Evolutionary conservation across 2,888 invertebrate species (phyloP).

Genomic region (Plagiodera versicolora): DNA sequence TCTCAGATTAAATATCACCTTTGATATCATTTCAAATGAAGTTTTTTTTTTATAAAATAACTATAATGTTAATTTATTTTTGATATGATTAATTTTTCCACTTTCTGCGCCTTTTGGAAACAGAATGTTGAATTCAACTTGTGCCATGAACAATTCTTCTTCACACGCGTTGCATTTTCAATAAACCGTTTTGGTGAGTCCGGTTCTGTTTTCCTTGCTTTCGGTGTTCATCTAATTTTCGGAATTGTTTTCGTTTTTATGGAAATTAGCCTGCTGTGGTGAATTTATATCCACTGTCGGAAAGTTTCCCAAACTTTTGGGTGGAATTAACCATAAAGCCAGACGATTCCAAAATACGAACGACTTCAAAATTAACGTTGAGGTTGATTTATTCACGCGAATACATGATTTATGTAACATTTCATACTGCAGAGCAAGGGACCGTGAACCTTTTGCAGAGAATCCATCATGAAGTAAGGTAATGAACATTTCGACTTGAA

Average conservation of each 20-base stretch:
- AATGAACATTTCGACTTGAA: background rate
- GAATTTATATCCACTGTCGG: slow-evolving; percentile 36
- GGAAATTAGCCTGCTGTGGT: slow-evolving; percentile 42
- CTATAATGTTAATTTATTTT: too few species aligned
- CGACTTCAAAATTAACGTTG: slow-evolving; percentile 31
- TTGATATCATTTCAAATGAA: too few species aligned
- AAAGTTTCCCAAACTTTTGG: slow-evolving; percentile 36
- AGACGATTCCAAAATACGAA: slow-evolving; percentile 26
- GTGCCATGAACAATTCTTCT: too few species aligned
- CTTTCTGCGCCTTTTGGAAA: too few species aligned
- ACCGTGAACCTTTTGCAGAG: background rate
- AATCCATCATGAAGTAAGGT: background rate
- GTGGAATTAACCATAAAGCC: slow-evolving; percentile 30
- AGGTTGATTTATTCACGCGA: slow-evolving; percentile 30
- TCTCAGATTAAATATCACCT: too few species aligned
- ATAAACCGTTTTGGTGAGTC: background rate
- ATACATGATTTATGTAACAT: slow-evolving; percentile 20
- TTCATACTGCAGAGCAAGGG: background rate
- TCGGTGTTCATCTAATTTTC: slow-evolving; percentile 36
- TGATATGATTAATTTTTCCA: too few species aligned
- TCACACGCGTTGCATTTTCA: too few species aligned
- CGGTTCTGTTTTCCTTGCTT: background rate
- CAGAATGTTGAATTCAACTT: too few species aligned
- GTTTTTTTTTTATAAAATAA: too few species aligned
- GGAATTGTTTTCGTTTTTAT: slow-evolving; percentile 47